Percentiles rank a stretch among this genome's conserved stretches.
Conservation (phyloP, 2,888 invertebrate genomes). For the Ametastegia equiseti region DNA sequence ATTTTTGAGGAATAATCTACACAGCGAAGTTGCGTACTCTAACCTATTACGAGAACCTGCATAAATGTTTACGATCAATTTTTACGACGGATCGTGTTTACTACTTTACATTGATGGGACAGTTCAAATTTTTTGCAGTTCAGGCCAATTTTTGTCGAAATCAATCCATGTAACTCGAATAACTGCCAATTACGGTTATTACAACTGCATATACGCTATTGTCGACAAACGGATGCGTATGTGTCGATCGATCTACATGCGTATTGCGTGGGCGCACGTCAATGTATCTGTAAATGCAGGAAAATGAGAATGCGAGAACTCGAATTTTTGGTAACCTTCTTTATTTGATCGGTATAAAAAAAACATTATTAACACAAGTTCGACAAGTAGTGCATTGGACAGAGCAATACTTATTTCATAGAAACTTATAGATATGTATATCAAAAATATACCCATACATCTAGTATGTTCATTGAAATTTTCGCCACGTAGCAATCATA, state of each 20-base stretch:
- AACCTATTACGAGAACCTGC: slow-evolving; percentile 1
- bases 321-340: slow-evolving; percentile 8
- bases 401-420: slow-evolving; percentile 30
- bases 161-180: too few relatives aligned
- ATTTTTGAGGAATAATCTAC: not conserved
- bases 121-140: not conserved
- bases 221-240: too few relatives aligned
- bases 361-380: slow-evolving; percentile 6
- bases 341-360: slow-evolving; percentile 35
- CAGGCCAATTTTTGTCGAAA: too few relatives aligned
- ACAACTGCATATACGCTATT: too few relatives aligned
- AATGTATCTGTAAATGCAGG: too few relatives aligned
- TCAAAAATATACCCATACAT: slow-evolving; percentile 26
- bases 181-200: too few relatives aligned
- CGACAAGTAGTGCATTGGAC: slow-evolving; percentile 15
- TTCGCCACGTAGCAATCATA: not conserved
- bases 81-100: too few relatives aligned
- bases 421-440: not conserved
- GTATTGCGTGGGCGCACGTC: too few relatives aligned
- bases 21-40: not conserved
- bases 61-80: not conserved
- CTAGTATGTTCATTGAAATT: not conserved
- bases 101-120: not conserved
- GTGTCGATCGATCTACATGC: too few relatives aligned
- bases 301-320: not conserved